phyloP scores from a whole-genome alignment of 2,888 invertebrate species.

The Napeogenes inachia region DNA sequence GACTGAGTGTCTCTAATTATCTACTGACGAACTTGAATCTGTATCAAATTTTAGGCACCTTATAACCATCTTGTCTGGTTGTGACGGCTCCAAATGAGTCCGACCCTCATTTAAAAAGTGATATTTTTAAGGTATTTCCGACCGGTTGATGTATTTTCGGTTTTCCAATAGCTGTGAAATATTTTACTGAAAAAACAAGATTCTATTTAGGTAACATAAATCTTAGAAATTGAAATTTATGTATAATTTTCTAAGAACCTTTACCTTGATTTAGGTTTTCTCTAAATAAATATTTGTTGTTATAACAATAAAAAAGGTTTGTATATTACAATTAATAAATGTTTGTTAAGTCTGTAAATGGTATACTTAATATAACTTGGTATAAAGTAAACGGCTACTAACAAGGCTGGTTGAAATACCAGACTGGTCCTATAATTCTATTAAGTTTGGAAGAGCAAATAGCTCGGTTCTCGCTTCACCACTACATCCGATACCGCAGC shows the following conservation, averaged over 20 bases:
- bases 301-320: too few species aligned
- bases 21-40: conserved; percentile 20
- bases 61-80: conserved; percentile 15
- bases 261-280: too few species aligned
- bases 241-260: too few species aligned
- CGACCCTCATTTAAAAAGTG: conserved; percentile 22
- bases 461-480: conserved; percentile 11
- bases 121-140: conserved; percentile 16
- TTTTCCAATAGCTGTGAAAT: conserved; percentile 9
- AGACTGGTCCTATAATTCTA: not conserved
- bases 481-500: conserved; percentile 13
- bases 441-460: conserved; percentile 8
- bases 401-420: not conserved
- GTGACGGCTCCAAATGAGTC: conserved; percentile 20
- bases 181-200: conserved; percentile 1
- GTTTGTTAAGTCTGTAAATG: too few species aligned
- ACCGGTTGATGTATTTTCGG: conserved; percentile 8
- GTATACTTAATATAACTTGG: too few species aligned
- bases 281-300: too few species aligned
- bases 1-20: conserved; percentile 11
- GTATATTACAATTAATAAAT: too few species aligned
- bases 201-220: too few species aligned
- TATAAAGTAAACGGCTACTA: not conserved
- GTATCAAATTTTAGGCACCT: conserved; percentile 17
- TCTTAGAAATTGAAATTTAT: too few species aligned